Percentiles rank a stretch among this genome's conserved stretches.
phyloP scores from a whole-genome alignment of 2,113 vertebrate genomes.

The Lonchura striata region DNA sequence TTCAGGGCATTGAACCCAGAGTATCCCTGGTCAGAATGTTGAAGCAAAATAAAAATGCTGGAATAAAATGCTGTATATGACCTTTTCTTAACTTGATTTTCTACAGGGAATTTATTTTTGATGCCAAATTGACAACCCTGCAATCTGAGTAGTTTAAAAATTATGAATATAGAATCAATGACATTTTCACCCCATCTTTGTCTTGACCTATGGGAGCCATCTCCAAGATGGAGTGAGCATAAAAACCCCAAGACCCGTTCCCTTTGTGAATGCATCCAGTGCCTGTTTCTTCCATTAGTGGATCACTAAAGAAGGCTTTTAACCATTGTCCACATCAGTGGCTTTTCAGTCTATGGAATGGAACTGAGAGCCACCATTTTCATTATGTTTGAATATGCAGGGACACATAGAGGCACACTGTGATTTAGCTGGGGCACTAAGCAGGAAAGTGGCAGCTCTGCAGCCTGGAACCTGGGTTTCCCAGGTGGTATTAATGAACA shows the following conservation, averaged over 20 bases:
- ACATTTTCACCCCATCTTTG: neutral
- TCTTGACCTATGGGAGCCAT: neutral
- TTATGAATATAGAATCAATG: neutral
- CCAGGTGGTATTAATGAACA: neutral
- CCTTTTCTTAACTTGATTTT: conserved; percentile 42
- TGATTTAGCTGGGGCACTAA: neutral
- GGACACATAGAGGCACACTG: neutral
- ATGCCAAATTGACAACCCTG: neutral
- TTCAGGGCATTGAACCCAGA: conserved; percentile 52
- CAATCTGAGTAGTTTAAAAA: neutral
- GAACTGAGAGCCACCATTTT: neutral
- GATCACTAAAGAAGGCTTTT: neutral
- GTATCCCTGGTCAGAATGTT: conserved; percentile 37
- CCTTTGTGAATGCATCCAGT: neutral
- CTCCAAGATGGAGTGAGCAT: neutral
- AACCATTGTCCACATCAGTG: neutral
- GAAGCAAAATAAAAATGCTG: conserved; percentile 58
- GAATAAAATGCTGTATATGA: conserved; percentile 29
- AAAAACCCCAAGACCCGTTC: neutral
- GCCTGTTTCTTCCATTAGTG: neutral
- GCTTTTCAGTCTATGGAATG: neutral
- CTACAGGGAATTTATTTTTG: neutral
- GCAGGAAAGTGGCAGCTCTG: neutral
- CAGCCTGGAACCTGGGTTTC: neutral
- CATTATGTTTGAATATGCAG: neutral